Evolutionary conservation across 2,797 vertebrate genomes (phyloP), one percentile per base, ranked within the genome.

Genomic region (Spea hammondii): DNA sequence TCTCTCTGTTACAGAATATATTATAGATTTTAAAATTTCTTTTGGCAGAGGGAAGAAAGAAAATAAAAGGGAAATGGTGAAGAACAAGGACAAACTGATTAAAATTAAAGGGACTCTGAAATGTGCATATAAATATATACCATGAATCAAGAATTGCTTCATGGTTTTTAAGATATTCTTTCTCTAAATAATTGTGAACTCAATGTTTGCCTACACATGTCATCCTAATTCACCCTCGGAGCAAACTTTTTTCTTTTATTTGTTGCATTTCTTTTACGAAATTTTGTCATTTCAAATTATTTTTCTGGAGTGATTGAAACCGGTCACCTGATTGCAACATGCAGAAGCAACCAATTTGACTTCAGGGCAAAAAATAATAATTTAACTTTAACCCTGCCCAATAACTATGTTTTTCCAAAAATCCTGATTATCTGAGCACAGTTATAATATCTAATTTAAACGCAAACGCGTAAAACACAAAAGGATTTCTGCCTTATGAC

Each of bases 71-170:
- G 32, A 32, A 32, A 32, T 32, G 32, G 32, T 32, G 32, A 32
- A 32, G 32, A 32, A 32, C 32, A 32, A 32, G 32, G 32, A 32
- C 32, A 32, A 32, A 3, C 32, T 32, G 32, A 32, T 32, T 32
- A 32, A 32, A 32, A 32, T 32, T 1, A 32, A 32, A 32, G 32
- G 72, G 62, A 74, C 65, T 69, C 78, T 68, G 64, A 79, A 74
- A 79, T 79, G 68, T 51, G 77, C 73, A 73, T 62, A 64, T 79
- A 53, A 53, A 67, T 73, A 55, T 74, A 74, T 70, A 55, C 49
- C 68, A 70, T 79, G 71, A 74, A 74, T 74, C 65, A 74, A 69
- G 51, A 32, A 32, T 32, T 62, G 65, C 78, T 71, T 11, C 46
- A 53, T 62, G 64, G 71, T 53, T 66, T 72, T 46, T 51, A 1